Evolutionary conservation across 1,140 invertebrate species (phyloP).

Genomic region (Aphidius gifuensis): DNA sequence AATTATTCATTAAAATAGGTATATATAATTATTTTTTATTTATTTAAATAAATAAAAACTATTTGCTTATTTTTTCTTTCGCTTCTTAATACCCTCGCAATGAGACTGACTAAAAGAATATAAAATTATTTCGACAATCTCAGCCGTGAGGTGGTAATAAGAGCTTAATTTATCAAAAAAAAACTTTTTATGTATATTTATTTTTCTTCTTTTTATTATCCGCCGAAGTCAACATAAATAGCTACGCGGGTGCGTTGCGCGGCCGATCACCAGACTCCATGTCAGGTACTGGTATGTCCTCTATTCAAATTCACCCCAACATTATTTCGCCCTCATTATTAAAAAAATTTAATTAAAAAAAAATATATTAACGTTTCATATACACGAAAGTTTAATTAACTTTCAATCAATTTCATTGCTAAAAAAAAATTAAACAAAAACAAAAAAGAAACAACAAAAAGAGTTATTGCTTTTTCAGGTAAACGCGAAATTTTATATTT

Average conservation of each 20-base stretch:
- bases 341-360: conserved; percentile 6
- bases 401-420: neutral
- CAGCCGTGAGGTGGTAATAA: too few species aligned
- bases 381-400: neutral
- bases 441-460: too few species aligned
- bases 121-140: too few species aligned
- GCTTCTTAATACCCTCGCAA: neutral
- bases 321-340: conserved; percentile 30
- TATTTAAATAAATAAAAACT: neutral
- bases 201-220: conserved; percentile 56
- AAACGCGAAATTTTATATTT: too few species aligned
- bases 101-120: too few species aligned
- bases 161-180: neutral
- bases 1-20: neutral
- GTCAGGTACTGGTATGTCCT: conserved; percentile 68
- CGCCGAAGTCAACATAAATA: conserved; percentile 62
- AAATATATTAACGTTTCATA: neutral
- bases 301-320: conserved; percentile 40
- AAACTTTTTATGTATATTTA: conserved; percentile 40
- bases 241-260: conserved; percentile 75
- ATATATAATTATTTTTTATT: neutral
- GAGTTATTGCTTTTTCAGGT: too few species aligned
- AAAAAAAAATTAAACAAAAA: neutral
- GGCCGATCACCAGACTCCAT: conserved; percentile 66
- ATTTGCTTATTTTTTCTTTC: neutral